Conservation (phyloP, 2,113 vertebrate genomes). For the Macquaria australasica region DNA sequence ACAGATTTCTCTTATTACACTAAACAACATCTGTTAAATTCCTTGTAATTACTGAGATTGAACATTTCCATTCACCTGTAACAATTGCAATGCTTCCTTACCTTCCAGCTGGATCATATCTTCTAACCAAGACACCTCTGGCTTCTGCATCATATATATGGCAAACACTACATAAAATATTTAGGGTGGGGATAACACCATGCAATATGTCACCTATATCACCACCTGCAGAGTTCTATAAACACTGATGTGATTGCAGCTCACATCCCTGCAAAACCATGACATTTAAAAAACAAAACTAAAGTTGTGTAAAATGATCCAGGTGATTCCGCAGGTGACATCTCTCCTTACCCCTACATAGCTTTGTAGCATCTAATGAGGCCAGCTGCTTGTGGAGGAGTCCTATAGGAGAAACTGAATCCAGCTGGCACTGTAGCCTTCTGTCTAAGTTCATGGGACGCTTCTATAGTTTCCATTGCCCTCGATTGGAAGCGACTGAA, state of each 20-base stretch:
- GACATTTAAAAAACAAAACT: neutral
- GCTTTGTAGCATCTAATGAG: constrained; percentile 33
- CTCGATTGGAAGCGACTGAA: constrained; percentile 45
- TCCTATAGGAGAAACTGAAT: constrained; percentile 55
- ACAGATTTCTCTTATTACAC: neutral
- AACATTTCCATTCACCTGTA: neutral
- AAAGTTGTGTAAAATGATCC: neutral
- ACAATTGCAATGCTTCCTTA: neutral
- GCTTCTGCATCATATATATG: neutral
- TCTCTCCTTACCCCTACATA: neutral
- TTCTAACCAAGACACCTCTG: neutral
- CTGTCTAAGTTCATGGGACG: constrained; percentile 54
- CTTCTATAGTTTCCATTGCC: constrained; percentile 67
- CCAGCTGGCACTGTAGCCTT: constrained; percentile 12
- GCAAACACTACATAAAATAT: constrained; percentile 42
- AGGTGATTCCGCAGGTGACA: neutral
- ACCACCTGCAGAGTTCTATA: neutral
- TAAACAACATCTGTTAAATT: neutral
- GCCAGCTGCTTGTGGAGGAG: constrained; percentile 38
- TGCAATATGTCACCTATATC: neutral
- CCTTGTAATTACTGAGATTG: neutral
- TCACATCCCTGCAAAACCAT: neutral
- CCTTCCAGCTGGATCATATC: neutral
- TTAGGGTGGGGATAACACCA: constrained; percentile 6
- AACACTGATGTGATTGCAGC: neutral